These are phyloP conservation scores for Chaetura pelagica DNA, from an alignment of 2,113 vertebrate species.

Conservation along the genomic window DNA sequence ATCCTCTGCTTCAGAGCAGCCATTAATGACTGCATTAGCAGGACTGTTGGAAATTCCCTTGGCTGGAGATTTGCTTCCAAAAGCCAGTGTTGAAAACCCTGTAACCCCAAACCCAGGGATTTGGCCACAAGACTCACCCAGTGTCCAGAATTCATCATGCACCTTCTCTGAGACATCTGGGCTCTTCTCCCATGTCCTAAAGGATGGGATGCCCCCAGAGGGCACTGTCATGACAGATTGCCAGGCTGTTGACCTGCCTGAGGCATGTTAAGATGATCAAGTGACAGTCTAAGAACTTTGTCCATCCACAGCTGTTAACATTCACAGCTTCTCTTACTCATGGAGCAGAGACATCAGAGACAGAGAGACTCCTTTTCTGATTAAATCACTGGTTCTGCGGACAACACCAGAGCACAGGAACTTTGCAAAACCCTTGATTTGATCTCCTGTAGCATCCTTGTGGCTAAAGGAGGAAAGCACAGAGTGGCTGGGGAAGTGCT, in stretches of 20 bases:
- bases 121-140: not conserved
- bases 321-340: not conserved
- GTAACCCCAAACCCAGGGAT: not conserved
- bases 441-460: not conserved
- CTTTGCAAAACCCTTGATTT: not conserved
- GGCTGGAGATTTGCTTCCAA: not conserved
- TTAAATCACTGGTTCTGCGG: not conserved
- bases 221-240: not conserved
- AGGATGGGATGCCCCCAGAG: not conserved
- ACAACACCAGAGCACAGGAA: not conserved
- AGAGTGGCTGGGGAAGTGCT: not conserved
- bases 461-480: not conserved
- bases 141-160: not conserved
- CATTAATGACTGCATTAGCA: not conserved
- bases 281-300: not conserved
- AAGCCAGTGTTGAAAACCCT: not conserved
- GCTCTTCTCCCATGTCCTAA: not conserved
- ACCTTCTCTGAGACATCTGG: not conserved
- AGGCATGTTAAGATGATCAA: not conserved
- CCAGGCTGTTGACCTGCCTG: not conserved
- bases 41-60: not conserved
- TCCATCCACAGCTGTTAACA: not conserved
- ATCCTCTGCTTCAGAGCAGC: not conserved
- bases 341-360: not conserved
- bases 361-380: not conserved